Base-by-base conservation (phyloP, 1,140 invertebrate species). In the Hirudo medicinalis region DNA sequence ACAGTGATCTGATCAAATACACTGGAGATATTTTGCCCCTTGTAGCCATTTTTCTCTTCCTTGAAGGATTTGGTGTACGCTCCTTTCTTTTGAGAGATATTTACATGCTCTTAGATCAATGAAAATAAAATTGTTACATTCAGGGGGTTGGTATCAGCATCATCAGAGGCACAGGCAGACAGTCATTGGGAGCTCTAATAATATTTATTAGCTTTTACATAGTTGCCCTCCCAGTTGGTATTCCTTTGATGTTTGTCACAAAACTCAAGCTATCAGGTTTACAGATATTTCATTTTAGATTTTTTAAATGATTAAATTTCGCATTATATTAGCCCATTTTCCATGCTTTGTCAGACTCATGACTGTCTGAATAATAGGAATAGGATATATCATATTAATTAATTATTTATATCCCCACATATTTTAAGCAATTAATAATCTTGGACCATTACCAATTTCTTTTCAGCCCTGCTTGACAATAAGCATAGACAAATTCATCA, bases 181-280 rank as follows among this genome's bases (percentile, higher is more conserved):
- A 75, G 69, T 67, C 67, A 49, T 29, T 75, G 11, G 74, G 74
- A 19, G 73, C 73, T 27, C 2, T 74, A 13, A 74, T 72, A 27
- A 72, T 75, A 19, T 74, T 74, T 29, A 49, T 70, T 27, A 68
- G 70, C n/a, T 74, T 54, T 54, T 75, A 75, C 49, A 36, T 71
- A 15, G 25, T 75, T 36, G 72, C 72, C 13, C 70, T 75, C 17
- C 74, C 74, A 27, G 63, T 75, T 32, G 74, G 72, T 22, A 67
- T 75, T 27, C 40, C 67, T 8, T 67, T 75, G 25, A 74, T 75
- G 74, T 75, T 75, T 66, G 49, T 49, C 20, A 75, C 74, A 54
- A 68, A 66, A n/a, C 74, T 75, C n/a, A 54, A 63, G 60, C 67
- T 72, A 17, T 63, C 70, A 63, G 74, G 74, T 67, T 57, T 40